Evolutionary conservation across 2,888 invertebrate species (phyloP), one percentile per base, ranked within the genome.

Genomic region (Harpagoxenus sublaevis): DNA sequence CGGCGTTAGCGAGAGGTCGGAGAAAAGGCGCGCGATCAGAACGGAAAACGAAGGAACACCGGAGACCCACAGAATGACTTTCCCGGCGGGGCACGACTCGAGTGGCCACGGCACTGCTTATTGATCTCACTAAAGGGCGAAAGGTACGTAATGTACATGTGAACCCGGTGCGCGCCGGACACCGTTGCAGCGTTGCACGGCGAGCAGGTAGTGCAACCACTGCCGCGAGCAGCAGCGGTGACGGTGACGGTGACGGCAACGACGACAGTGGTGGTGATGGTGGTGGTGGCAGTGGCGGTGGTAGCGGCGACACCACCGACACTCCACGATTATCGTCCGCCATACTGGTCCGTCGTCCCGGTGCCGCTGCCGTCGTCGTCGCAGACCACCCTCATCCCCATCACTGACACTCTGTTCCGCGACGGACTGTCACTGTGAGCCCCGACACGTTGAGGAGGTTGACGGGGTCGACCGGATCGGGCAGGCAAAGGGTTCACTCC

Each of bases 41-140:
- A 53, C 12, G 23, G 57, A 48, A 45, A 68, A 78, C n/a, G 23
- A 31, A 35, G 57, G 48, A 70, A 12, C 60, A 68, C 45, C 31
- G 84, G 83, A 85, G 35, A 35, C 35, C 35, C 78, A 71, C 55
- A 68, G 83, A 88, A 88, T 82, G 89, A 89, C 53, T 87, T 91
- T 87, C 71, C 45, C 87, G 84, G 84, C 83, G 86, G 86, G 86
- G 85, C 85, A 89, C 85, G 86, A 83, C 86, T 89, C 86, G 88
- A 87, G 89, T 87, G 85, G 89, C 60, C 92, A 94, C 94, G 93
- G 93, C 94, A 94, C 94, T 95, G 95, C 94, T 94, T 95, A 95
- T 95, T 94, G 95, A 95, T 95, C 93, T 94, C 95, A 93, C 93
- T 92, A 94, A 81, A 81, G 71, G 79, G 79, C 93, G 89, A 92